Conservation (phyloP, 2,113 vertebrate species). For the Zonotrichia leucophrys region DNA sequence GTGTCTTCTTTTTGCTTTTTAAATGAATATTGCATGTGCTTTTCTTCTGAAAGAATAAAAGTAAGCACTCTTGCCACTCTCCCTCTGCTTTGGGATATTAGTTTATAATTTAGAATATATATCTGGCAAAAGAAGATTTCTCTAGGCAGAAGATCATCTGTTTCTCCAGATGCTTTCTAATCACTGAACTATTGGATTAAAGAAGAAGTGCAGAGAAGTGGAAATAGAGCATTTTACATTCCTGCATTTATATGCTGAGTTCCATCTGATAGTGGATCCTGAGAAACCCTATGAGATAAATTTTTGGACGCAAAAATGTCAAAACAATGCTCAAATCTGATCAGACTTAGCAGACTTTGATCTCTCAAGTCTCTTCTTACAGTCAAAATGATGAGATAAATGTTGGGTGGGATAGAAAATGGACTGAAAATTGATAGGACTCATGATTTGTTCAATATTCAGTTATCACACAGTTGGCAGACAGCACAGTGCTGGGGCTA, state of each 20-base stretch:
- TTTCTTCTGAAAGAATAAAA: neutral
- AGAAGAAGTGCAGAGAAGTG: neutral
- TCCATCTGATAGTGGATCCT: neutral
- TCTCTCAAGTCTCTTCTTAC: neutral
- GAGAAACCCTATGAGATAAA: neutral
- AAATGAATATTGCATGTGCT: neutral
- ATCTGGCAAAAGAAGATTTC: neutral
- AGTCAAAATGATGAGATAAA: neutral
- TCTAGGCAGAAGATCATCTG: slow-evolving; percentile 9
- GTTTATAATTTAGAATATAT: neutral
- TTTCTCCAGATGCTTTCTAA: slow-evolving; percentile 28
- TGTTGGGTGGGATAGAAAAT: neutral
- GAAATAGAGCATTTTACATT: neutral
- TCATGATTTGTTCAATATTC: neutral
- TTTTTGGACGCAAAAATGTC: neutral
- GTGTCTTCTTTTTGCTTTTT: neutral
- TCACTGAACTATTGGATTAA: neutral
- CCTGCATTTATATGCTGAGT: neutral
- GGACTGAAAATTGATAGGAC: neutral
- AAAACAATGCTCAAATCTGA: neutral
- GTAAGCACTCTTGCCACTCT: neutral
- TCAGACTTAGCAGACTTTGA: neutral
- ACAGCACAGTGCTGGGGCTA: neutral
- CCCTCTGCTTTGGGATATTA: neutral
- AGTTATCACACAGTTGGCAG: neutral